A percentile compares a stretch with the other conserved stretches of the same genome.
These are phyloP conservation scores for Molorchus minor DNA, from an alignment of 2,888 invertebrate species.

Conservation along the genomic window DNA sequence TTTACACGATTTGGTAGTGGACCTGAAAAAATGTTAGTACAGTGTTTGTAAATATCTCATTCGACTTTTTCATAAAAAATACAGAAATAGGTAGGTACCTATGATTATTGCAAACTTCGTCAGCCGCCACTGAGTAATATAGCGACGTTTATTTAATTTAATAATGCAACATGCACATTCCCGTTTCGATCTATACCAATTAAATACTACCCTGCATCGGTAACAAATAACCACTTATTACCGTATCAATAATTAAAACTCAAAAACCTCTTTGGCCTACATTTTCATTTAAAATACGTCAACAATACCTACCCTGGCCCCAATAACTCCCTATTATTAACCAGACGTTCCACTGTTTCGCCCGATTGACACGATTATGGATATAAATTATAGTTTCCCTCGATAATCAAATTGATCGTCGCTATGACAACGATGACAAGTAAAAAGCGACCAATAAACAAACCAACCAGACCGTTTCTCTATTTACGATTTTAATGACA, in stretches of 20 bases:
- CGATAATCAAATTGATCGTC: constrained; percentile 47
- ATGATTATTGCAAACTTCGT: no score
- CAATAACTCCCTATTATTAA: no score
- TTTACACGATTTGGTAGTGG: no score
- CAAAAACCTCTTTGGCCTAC: constrained; percentile 18
- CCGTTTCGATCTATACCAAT: background rate
- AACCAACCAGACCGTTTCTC: constrained; percentile 45
- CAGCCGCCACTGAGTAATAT: no score
- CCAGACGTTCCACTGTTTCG: constrained; percentile 4
- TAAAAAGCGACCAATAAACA: constrained; percentile 55
- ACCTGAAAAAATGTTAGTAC: no score
- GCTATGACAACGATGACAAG: constrained; percentile 51
- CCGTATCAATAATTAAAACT: background rate
- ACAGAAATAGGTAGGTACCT: no score
- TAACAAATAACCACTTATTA: background rate
- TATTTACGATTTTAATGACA: constrained; percentile 51
- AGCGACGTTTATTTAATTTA: no score
- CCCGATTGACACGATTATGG: constrained; percentile 23
- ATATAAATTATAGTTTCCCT: constrained; percentile 17
- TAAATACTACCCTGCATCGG: background rate
- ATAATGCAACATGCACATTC: background rate
- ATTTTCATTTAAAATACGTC: no score
- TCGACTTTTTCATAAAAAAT: no score
- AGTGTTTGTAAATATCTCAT: no score
- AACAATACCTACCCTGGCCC: no score